Evolutionary conservation across 2,888 invertebrate species (phyloP), one percentile per base, ranked within the genome.

Genomic region (Strigamia maritima): DNA sequence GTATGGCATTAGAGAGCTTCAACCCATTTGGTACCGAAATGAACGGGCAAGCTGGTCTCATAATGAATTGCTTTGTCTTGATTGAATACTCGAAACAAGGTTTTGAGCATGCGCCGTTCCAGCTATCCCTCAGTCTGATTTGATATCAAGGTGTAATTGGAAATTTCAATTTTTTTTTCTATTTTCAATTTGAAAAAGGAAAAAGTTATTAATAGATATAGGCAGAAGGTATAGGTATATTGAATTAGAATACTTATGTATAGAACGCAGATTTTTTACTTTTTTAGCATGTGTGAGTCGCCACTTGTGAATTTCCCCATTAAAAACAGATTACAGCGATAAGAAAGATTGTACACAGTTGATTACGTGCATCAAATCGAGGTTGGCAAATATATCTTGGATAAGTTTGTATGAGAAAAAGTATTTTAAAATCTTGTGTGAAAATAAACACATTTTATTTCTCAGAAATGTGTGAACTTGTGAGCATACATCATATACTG

Each of bases 261-360:
- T 22, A 22, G 54, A 19, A 54, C 54, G 54, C 54, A 19, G 54
- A 54, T 54, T 54, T 54, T 54, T 54, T 44, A 44, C 19, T 19
- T 54, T 54, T 54, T 19, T 19, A 54, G 54, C 54, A 54, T 54
- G 54, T 54, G 54, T 54, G 54, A n/a, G 54, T 54, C 54, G 38
- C 76, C 76, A 38, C 76, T 76, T 38, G 76, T 76, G 76, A 76
- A 76, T 76, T 76, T 76, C 76, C 75, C 76, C 76, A 76, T 76
- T 76, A 76, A 76, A 76, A 76, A 38, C 76, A 76, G 76, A 77
- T 77, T 77, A 77, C 49, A 28, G 28, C 28, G 77, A 77, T 77
- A 77, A 49, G 49, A 28, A 49, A 49, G 77, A 77, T 44, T 77
- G 49, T 49, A 28, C 40, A 76, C 70, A 70, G 70, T 70, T 70